Evolutionary conservation across 2,888 invertebrate genomes (phyloP), one percentile per base, ranked within the genome.

Genomic region (Electrophaes corylata): DNA sequence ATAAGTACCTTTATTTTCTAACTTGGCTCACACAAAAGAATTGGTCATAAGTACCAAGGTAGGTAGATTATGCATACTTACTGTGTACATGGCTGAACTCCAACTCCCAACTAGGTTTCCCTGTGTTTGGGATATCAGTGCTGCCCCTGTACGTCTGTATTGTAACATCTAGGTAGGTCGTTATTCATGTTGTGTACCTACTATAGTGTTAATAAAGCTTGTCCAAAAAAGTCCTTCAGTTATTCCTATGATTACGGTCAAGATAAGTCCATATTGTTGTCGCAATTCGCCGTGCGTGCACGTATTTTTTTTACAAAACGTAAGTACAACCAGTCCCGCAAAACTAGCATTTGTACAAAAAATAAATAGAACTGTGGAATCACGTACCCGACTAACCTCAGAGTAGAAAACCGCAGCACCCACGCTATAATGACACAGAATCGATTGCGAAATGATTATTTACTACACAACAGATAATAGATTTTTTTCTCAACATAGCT

Each of bases 391-490:
- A 29, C 26, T 29, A 71, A 81, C 83, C 84, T 72, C 72, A 70
- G 74, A 83, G 81, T 83, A 81, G 81, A 84, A 76, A 88, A 90
- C 90, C 90, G 73, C 90, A 90, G 70, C 81, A 76, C 87, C 88
- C 87, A 86, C 88, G 85, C 77, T 79, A 76, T 86, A 86, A 89
- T 81, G 79, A 84, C 81, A 74, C 74, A 76, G 79, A 81, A 81
- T 80, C 82, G 84, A 87, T 90, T 90, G 87, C 89, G 86, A 89
- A 88, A 88, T 82, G 78, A 82, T 83, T 83, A 86, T 90, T 89
- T 88, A 88, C 86, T 62, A 83, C 79, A 84, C 80, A 78, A 76
- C 72, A 75, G 71, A 80, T 84, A 85, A 88, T 88, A 76, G 86
- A 81, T 75, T 82, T 83, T 82, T 80, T 79, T 78, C 71, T 64